Conservation (phyloP, 2,888 invertebrate species). For the Drosophila recens region DNA sequence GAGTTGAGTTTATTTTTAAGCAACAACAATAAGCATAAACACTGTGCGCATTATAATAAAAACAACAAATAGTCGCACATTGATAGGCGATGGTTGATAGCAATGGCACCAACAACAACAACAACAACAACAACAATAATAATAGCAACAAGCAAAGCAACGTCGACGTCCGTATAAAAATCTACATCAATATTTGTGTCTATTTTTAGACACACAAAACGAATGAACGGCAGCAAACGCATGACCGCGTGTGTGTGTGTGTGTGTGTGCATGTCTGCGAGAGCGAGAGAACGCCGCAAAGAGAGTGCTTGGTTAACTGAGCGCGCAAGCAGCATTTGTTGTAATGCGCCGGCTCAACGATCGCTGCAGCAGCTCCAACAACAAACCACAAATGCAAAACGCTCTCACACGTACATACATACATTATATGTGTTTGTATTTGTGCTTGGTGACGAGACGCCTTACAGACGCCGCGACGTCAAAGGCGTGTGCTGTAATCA, state of each 20-base stretch:
- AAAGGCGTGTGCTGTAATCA: conserved; percentile 56
- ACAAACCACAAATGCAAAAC: conserved; percentile 53
- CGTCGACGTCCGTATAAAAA: conserved; percentile 71
- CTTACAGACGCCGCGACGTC: conserved; percentile 68
- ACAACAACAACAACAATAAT: conserved; percentile 33
- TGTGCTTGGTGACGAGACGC: conserved; percentile 61
- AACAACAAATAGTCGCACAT: conserved; percentile 70
- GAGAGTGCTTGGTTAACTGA: conserved; percentile 15
- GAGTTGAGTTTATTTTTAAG: conserved; percentile 80
- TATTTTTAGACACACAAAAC: conserved; percentile 78
- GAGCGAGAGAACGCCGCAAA: conserved; percentile 34
- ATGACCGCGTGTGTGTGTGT: conserved; percentile 56
- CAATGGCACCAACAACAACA: conserved; percentile 38
- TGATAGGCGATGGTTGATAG: conserved; percentile 79
- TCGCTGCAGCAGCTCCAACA: conserved; percentile 44
- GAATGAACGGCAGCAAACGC: conserved; percentile 63
- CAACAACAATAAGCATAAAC: conserved; percentile 70
- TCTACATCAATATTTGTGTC: conserved; percentile 82
- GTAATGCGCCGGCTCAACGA: conserved; percentile 77
- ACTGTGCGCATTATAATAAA: conserved; percentile 75
- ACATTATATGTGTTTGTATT: conserved; percentile 22
- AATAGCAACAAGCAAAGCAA: conserved; percentile 12
- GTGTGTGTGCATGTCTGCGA: conserved; percentile 21
- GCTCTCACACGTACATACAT: conserved; percentile 9
- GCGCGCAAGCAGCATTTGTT: conserved; percentile 39